phyloP scores from a whole-genome alignment of 1,140 invertebrate species.

The Adelges cooleyi region DNA sequence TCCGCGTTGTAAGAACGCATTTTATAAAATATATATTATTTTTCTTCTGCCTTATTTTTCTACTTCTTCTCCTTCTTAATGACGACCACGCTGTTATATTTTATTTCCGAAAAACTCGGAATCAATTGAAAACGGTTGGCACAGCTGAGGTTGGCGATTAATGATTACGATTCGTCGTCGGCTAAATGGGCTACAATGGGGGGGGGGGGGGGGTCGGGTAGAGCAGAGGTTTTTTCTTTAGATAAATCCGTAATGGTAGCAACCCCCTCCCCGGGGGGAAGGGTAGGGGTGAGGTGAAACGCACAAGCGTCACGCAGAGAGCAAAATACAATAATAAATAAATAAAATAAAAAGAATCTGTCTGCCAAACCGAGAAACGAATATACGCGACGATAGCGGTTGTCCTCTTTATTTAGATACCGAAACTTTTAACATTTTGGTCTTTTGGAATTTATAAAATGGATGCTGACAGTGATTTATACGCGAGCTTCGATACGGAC shows the following conservation, averaged over 20 bases:
- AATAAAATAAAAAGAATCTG: neutral
- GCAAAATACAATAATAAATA: neutral
- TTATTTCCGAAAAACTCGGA: no score
- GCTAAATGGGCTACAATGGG: neutral
- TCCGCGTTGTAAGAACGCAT: no score
- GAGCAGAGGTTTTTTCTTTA: no score
- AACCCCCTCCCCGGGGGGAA: constrained; percentile 2
- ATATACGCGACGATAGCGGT: neutral
- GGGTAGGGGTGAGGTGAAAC: no score
- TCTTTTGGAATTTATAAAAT: constrained; percentile 18
- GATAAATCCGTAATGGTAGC: neutral
- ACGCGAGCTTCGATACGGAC: neutral
- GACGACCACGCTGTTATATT: constrained; percentile 1
- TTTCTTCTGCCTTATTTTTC: no score
- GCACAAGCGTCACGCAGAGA: neutral
- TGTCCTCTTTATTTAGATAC: neutral
- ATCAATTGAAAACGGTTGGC: constrained; percentile 16
- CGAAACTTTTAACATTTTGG: neutral
- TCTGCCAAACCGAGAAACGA: neutral
- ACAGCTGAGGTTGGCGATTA: neutral
- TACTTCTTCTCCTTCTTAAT: no score
- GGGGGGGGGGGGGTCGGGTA: neutral
- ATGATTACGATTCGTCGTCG: constrained; percentile 2
- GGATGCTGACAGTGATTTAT: constrained; percentile 13
- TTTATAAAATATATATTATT: no score